Evolutionary conservation across 2,113 vertebrate genomes (phyloP).

Genomic region (Triplophysa tibetana): DNA sequence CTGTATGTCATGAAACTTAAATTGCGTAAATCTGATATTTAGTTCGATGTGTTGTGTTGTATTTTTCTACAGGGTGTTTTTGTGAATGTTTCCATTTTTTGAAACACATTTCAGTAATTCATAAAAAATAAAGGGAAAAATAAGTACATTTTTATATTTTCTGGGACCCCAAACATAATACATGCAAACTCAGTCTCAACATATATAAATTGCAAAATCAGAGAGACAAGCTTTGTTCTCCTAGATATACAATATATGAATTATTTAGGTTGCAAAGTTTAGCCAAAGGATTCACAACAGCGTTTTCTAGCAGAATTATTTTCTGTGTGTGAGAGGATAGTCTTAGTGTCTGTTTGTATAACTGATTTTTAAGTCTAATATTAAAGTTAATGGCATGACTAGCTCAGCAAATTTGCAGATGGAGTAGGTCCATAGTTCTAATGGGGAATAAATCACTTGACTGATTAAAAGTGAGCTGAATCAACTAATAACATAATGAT

Average conservation of each 20-base stretch:
- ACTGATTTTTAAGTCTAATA: conserved; percentile 64
- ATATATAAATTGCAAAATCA: no score
- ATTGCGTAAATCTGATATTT: no score
- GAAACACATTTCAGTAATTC: no score
- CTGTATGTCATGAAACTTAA: no score
- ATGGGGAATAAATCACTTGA: conserved; percentile 71
- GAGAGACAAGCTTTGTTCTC: no score
- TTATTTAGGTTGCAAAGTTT: background rate
- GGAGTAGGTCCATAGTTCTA: conserved; percentile 66
- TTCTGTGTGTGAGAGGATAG: background rate
- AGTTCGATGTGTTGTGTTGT: no score
- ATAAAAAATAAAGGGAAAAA: no score
- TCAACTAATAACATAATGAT: conserved; percentile 65
- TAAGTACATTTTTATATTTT: no score
- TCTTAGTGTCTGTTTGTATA: conserved; percentile 49
- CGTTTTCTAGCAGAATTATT: background rate
- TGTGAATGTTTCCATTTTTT: no score
- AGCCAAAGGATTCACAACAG: background rate
- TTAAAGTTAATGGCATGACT: conserved; percentile 69
- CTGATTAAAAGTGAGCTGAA: conserved; percentile 72
- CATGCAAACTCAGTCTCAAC: no score
- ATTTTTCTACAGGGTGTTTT: no score
- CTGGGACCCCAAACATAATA: no score
- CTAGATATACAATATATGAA: background rate
- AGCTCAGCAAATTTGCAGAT: conserved; percentile 74